These are phyloP conservation scores for Nesogale talazaci DNA, from an alignment of 2,113 vertebrate genomes.

Conservation along the genomic window DNA sequence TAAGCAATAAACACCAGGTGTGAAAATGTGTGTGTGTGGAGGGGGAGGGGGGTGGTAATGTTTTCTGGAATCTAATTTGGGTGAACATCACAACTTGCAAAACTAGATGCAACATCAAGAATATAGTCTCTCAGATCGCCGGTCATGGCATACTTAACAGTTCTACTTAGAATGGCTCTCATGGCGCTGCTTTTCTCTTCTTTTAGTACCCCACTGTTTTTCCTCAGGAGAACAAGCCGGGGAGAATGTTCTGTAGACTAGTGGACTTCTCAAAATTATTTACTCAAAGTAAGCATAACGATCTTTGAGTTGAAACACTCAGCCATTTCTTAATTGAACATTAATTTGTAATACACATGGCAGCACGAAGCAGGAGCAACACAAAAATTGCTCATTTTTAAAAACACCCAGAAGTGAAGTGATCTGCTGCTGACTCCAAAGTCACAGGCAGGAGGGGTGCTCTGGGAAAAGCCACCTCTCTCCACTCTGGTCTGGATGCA, in stretches of 20 bases:
- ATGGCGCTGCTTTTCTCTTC: background rate
- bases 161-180: background rate
- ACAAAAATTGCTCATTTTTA: background rate
- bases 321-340: background rate
- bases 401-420: background rate
- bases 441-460: background rate
- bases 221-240: conserved; percentile 1
- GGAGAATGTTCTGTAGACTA: background rate
- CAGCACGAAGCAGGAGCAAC: background rate
- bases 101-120: background rate
- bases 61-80: conserved; percentile 1
- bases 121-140: background rate
- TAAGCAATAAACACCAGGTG: conserved; percentile 40
- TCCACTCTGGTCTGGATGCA: background rate
- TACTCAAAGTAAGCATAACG: conserved; percentile 4
- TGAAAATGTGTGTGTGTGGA: background rate
- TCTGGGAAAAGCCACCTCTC: background rate
- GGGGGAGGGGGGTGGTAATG: background rate
- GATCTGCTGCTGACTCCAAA: background rate
- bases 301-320: background rate
- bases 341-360: background rate
- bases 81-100: background rate
- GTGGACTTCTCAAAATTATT: conserved; percentile 31
- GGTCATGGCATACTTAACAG: background rate
- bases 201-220: background rate